Conservation (phyloP, 2,113 vertebrate genomes). For the Carettochelys insculpta region DNA sequence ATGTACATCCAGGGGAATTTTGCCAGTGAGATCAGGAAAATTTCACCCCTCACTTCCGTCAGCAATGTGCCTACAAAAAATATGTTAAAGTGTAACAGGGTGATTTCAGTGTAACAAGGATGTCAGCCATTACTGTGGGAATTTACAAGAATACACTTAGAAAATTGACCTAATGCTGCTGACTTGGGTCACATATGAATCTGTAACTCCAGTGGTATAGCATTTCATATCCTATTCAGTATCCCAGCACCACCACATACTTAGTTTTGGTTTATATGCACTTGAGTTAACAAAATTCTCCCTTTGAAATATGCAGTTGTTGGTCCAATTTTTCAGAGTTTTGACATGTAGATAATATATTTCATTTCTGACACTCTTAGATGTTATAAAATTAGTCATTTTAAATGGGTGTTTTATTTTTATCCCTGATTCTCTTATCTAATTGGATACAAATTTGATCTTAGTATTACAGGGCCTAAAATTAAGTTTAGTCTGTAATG, state of each 20-base stretch:
- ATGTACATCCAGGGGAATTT: background rate
- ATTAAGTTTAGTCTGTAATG: background rate
- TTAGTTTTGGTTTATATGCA: background rate
- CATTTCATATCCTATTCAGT: background rate
- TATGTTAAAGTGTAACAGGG: background rate
- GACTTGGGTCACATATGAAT: background rate
- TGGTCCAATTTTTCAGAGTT: fast-evolving
- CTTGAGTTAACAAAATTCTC: background rate
- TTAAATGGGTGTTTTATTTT: background rate
- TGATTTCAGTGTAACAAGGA: background rate
- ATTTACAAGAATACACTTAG: background rate
- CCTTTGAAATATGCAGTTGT: background rate
- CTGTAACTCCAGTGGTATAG: background rate
- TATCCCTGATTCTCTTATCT: background rate
- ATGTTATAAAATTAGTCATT: background rate
- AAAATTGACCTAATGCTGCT: background rate
- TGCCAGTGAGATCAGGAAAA: background rate
- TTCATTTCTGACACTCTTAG: background rate
- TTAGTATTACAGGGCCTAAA: background rate
- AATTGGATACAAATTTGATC: background rate
- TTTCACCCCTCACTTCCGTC: background rate
- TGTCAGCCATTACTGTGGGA: background rate
- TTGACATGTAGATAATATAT: background rate
- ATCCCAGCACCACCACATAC: background rate
- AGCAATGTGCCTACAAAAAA: background rate